These are phyloP conservation scores for Grallaria varia DNA, from an alignment of 2,113 vertebrate species.

Conservation along the genomic window DNA sequence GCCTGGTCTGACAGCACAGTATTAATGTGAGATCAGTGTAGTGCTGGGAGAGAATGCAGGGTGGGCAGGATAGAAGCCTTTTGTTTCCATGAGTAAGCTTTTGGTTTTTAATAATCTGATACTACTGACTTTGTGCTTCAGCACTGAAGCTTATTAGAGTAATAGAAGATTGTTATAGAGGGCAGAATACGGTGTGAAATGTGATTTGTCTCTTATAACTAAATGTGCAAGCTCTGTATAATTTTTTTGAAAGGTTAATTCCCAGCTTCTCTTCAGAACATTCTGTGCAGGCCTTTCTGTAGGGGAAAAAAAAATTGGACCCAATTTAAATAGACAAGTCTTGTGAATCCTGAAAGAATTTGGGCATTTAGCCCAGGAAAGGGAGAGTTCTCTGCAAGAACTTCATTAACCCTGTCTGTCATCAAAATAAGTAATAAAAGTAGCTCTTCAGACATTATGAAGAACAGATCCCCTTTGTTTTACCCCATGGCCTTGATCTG, in stretches of 20 bases:
- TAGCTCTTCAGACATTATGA: not conserved
- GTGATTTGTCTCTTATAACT: not conserved
- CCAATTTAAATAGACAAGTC: conserved; percentile 72
- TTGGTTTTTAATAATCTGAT: not conserved
- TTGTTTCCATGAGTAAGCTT: not conserved
- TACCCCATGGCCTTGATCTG: not conserved
- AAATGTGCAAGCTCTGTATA: not conserved
- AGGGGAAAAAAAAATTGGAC: conserved; percentile 42
- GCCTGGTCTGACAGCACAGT: not conserved
- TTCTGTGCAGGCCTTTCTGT: conserved; percentile 65
- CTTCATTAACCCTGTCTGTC: conserved; percentile 71
- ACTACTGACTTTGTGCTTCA: not conserved
- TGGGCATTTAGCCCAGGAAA: conserved; percentile 79
- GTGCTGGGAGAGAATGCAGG: not conserved
- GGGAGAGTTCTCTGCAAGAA: conserved; percentile 73
- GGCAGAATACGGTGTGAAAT: not conserved
- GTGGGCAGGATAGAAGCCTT: not conserved
- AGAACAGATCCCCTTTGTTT: not conserved
- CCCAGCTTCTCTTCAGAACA: conserved; percentile 54
- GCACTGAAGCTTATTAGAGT: not conserved
- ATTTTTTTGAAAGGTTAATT: conserved; percentile 51
- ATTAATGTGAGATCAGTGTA: rapidly evolving
- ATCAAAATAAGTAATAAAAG: conserved; percentile 35
- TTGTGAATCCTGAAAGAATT: conserved; percentile 81
- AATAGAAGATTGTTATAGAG: not conserved